Conservation (phyloP, 2,888 invertebrate species). For the Parelbella ahira region DNA sequence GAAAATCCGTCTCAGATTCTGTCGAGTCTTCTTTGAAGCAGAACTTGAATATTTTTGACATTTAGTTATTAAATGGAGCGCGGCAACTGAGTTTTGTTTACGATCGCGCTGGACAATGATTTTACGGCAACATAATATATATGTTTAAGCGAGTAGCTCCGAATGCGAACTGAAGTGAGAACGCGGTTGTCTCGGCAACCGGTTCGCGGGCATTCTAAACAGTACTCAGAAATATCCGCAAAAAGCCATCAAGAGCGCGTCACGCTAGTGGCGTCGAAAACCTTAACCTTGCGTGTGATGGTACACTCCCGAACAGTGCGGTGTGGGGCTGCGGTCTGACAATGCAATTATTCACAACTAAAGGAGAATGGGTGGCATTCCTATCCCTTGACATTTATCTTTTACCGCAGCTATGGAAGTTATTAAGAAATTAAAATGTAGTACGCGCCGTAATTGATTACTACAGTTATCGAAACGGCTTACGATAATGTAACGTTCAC, state of each 20-base stretch:
- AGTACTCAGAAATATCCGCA: conserved; percentile 40
- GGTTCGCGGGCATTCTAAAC: conserved; percentile 37
- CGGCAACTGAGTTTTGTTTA: conserved; percentile 5
- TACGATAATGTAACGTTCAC: no score
- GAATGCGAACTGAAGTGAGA: conserved; percentile 43
- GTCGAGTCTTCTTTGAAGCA: conserved; percentile 36
- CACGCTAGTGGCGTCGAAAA: conserved; percentile 34
- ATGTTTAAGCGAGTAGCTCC: conserved; percentile 52
- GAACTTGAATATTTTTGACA: conserved; percentile 44
- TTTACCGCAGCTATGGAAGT: no score
- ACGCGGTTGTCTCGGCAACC: conserved; percentile 47
- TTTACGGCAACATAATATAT: conserved; percentile 52
- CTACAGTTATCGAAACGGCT: no score
- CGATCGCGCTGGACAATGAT: conserved; percentile 9
- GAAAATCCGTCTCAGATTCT: conserved; percentile 35
- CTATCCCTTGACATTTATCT: no score
- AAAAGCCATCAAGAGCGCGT: conserved; percentile 55
- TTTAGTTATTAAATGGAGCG: conserved; percentile 30
- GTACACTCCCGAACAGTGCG: conserved; percentile 9
- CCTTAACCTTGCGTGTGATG: conserved; percentile 17
- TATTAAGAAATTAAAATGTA: no score
- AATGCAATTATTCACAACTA: no score
- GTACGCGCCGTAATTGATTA: no score
- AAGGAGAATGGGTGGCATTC: no score
- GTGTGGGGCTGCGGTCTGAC: conserved; percentile 4